Conservation (phyloP, 2,888 invertebrate species). For the Epinotia nisella region DNA sequence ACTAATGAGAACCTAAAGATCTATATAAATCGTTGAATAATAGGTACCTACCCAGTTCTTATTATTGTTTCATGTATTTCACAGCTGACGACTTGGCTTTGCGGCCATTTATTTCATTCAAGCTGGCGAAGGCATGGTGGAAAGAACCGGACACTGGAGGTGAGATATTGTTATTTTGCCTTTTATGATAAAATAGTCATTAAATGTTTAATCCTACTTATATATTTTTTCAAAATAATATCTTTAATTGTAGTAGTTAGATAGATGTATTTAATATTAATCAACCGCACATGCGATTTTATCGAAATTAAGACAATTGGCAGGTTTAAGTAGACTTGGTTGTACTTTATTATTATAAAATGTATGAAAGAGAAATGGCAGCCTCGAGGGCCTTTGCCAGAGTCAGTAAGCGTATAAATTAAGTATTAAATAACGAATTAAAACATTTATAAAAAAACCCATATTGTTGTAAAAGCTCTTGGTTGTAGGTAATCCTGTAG, state of each 20-base stretch:
- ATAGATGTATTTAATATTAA: no score
- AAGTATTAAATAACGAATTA: no score
- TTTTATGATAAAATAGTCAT: slow-evolving; percentile 21
- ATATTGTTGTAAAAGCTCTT: no score
- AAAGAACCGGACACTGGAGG: slow-evolving; percentile 69
- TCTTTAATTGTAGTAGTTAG: no score
- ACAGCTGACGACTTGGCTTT: slow-evolving; percentile 51
- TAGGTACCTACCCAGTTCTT: slow-evolving; percentile 31
- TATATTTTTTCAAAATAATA: no score
- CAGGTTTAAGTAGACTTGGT: slow-evolving; percentile 27
- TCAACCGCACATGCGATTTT: background rate
- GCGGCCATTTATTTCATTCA: slow-evolving; percentile 50
- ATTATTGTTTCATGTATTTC: slow-evolving; percentile 44
- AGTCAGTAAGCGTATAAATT: no score
- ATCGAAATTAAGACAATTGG: slow-evolving; percentile 2
- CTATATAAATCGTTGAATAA: background rate
- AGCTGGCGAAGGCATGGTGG: slow-evolving; percentile 67
- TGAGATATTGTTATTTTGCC: slow-evolving; percentile 50
- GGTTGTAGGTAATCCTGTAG: no score
- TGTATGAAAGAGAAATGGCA: no score
- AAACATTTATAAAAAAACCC: no score
- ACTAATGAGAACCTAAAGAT: background rate
- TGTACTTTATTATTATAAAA: no score
- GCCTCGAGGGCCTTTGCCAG: no score
- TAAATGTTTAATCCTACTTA: no score